Percentiles rank a stretch among this genome's conserved stretches.
phyloP scores from a whole-genome alignment of 2,113 vertebrate species.

The Platichthys flesus region DNA sequence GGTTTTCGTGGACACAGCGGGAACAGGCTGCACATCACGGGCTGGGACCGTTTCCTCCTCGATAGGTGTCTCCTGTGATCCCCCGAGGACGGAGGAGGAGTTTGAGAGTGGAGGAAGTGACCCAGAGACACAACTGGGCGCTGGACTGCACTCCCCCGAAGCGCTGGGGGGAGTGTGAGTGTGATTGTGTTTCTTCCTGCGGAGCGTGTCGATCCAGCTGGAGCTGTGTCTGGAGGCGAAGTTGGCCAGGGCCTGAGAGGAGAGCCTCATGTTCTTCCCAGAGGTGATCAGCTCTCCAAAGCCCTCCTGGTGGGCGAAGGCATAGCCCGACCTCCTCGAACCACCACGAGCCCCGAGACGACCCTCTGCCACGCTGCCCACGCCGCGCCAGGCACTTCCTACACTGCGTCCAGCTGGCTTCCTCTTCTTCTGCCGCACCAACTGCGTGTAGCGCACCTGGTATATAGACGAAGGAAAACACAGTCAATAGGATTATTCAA shows the following conservation, averaged over 20 bases:
- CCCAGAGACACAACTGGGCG: constrained; percentile 61
- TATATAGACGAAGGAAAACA: background rate
- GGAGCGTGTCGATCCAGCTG: constrained; percentile 92
- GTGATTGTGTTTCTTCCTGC: constrained; percentile 86
- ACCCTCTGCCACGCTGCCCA: constrained; percentile 78
- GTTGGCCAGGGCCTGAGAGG: constrained; percentile 87
- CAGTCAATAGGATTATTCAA: background rate
- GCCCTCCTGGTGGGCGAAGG: constrained; percentile 95
- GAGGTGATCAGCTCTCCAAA: constrained; percentile 96
- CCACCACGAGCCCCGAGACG: constrained; percentile 78
- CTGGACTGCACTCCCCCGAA: constrained; percentile 73
- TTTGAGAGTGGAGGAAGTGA: constrained; percentile 70
- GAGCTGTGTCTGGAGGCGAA: constrained; percentile 87
- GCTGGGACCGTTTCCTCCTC: constrained; percentile 59
- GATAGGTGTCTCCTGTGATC: constrained; percentile 66
- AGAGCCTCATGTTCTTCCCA: constrained; percentile 94
- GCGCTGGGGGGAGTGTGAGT: constrained; percentile 52
- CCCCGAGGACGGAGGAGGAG: constrained; percentile 74
- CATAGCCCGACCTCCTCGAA: constrained; percentile 90
- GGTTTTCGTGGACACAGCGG: constrained; percentile 3
- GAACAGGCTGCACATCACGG: constrained; percentile 21
- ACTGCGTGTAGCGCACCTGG: constrained; percentile 93
- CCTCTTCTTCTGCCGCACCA: constrained; percentile 89
- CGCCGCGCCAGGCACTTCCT: constrained; percentile 70
- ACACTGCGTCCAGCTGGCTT: constrained; percentile 78